Evolutionary conservation across 2,113 vertebrate species (phyloP), one percentile per base, ranked within the genome.

Genomic region (Lampris megalopsis): DNA sequence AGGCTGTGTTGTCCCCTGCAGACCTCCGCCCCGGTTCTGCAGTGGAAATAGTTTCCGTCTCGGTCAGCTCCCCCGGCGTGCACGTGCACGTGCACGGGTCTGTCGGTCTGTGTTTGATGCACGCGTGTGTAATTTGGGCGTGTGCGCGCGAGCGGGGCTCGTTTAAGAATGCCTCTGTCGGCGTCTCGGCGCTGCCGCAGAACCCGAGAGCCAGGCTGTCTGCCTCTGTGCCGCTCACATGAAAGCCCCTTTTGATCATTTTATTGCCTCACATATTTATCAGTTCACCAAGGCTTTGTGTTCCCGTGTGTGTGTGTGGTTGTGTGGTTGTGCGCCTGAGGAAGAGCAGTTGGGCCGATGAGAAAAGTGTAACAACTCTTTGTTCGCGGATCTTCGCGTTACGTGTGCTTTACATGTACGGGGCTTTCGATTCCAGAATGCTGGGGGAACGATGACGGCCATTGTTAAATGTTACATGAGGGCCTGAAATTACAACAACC

Each of bases 191-290:
- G 68, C 69, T 79, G 45, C 59, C 7, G 9, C 49, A 62, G 67
- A 60, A 47, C 11, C 50, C 11, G 80, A 69, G 49, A 63, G 75
- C 70, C 84, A 75, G 80, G 67, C 84, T 86, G 86, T 83, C 88
- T 87, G 77, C 54, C 83, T 84, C 75, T 67, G 50, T 41, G 59
- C 80, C 81, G 52, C 36, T 75, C 52, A 60, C 50, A 41, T 79
- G 77, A 72, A 47, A 38, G 68, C 11, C 11, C 77, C 58, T 57
- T 35, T 24, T 73, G 4, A 72, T 73, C 9, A 49, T 71, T 85
- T 79, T 59, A 80, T 69, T 59, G 41, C 64, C 77, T 73, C 57
- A 11, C 2, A 3, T 69, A 11, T 10, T 1, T 49, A 63, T 71
- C 3, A 52, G 85, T 64, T 63, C 40, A 60, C 49, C 2, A 24